Evolutionary conservation across 2,113 vertebrate species (phyloP), one percentile per base, ranked within the genome.

Genomic region (Brachirus orientalis): DNA sequence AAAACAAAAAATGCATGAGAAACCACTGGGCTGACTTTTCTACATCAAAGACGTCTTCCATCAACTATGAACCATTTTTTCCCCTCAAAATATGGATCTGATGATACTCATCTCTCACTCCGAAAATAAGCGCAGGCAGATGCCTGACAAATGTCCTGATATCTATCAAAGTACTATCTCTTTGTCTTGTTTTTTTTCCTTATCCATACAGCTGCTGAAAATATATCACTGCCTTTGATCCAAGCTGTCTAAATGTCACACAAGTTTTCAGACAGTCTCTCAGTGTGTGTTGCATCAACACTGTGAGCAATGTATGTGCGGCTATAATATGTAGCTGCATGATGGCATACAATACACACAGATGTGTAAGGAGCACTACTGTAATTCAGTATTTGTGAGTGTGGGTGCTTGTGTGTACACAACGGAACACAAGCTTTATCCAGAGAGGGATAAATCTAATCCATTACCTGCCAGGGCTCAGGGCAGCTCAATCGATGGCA

Each of bases 401-500:
- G 48, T 35, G 20, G 44, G 17, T 33, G 73, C 44, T 5, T 67
- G 54, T 70, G 75, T 45, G 17, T 51, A 18, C 67, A 65, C 47
- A 11, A 63, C 56, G 43, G 53, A 37, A 56, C 72, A 59, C 66
- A 55, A 79, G 77, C 51, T 77, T 82, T 72, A 83, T 78, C 85
- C 86, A 78, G 62, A 77, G 65, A 63, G 60, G 85, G 79, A 90
- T 86, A 91, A 90, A 91, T 90, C 83, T 83, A 90, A 91, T 90
- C 86, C 79, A 86, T 91, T 90, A 88, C 79, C 69, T 80, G 86
- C 76, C 44, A 20, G 63, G 78, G 80, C 84, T 84, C 85, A 80
- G 80, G 72, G 83, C 86, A 86, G 86, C 81, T 84, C 88, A 89
- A 91, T 92, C 91, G 86, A 90, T 90, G 86, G 83, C 62, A 52